A percentile compares a stretch with the other conserved stretches of the same genome.
Evolutionary conservation across 1,140 invertebrate species (phyloP).

Genomic region (Marisa cornuarietis): DNA sequence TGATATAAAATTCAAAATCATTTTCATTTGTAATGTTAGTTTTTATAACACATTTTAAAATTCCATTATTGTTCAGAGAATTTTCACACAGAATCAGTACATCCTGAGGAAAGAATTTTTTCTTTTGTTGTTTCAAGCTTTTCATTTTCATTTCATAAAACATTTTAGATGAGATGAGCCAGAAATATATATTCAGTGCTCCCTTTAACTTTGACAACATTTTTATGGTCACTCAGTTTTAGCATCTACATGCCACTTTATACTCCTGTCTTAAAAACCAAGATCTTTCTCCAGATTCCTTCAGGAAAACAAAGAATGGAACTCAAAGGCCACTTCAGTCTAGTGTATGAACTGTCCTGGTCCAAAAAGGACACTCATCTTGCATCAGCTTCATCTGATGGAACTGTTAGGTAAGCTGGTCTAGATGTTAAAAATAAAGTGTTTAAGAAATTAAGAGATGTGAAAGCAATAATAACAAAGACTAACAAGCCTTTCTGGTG

Average conservation of each 20-base stretch:
- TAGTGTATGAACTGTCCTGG: conserved; percentile 75
- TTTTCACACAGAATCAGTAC: no score
- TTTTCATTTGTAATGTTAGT: background rate
- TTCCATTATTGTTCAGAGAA: no score
- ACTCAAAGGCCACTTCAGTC: conserved; percentile 70
- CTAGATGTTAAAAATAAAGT: background rate
- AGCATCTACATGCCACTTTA: background rate
- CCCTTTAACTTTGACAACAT: no score
- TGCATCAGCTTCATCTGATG: conserved; percentile 74
- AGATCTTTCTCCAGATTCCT: conserved; percentile 50
- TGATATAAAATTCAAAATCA: background rate
- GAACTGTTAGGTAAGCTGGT: conserved; percentile 66
- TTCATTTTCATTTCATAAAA: no score
- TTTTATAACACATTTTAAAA: no score
- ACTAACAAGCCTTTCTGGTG: background rate
- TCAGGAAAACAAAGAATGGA: conserved; percentile 52
- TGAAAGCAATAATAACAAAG: background rate
- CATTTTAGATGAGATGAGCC: no score
- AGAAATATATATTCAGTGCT: no score
- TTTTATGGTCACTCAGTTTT: no score
- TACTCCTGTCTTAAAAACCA: no score
- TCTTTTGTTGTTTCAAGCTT: no score
- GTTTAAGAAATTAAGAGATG: background rate
- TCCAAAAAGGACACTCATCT: conserved; percentile 70
- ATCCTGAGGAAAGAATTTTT: no score